These are phyloP conservation scores for Eriosoma lanigerum DNA, from an alignment of 1,140 invertebrate species.

Conservation along the genomic window DNA sequence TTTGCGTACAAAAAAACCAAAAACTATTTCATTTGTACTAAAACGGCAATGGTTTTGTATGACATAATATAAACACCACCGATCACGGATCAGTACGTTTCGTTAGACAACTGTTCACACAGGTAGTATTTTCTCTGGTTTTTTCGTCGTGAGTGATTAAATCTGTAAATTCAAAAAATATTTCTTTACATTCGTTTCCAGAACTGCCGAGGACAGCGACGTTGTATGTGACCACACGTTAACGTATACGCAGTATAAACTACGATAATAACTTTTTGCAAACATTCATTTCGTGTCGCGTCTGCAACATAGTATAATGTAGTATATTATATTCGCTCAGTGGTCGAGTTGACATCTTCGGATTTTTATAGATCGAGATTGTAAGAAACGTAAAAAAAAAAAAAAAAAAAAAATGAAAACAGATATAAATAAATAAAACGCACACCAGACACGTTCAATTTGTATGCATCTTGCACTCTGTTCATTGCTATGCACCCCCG, in stretches of 20 bases:
- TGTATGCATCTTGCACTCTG: slow-evolving; percentile 37
- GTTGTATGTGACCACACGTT: no score
- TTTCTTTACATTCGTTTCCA: background rate
- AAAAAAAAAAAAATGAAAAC: background rate
- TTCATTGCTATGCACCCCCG: background rate
- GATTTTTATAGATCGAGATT: slow-evolving; percentile 7
- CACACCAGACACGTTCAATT: slow-evolving; percentile 28
- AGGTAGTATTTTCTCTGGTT: slow-evolving; percentile 13
- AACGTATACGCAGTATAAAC: background rate
- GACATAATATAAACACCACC: background rate
- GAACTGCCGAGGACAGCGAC: no score
- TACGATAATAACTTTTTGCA: no score
- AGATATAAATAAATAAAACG: slow-evolving; percentile 17
- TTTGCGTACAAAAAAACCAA: no score
- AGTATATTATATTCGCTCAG: background rate
- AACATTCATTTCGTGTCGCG: no score
- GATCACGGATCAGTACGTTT: slow-evolving; percentile 25
- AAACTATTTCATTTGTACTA: background rate
- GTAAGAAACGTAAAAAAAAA: background rate
- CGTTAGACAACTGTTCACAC: background rate
- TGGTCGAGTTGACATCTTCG: background rate
- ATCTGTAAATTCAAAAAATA: background rate
- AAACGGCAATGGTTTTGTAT: slow-evolving; percentile 4
- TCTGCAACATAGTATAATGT: no score
- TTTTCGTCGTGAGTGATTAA: background rate